phyloP scores from a whole-genome alignment of 2,113 vertebrate species.

The Cryptomyrus ogoouensis region DNA sequence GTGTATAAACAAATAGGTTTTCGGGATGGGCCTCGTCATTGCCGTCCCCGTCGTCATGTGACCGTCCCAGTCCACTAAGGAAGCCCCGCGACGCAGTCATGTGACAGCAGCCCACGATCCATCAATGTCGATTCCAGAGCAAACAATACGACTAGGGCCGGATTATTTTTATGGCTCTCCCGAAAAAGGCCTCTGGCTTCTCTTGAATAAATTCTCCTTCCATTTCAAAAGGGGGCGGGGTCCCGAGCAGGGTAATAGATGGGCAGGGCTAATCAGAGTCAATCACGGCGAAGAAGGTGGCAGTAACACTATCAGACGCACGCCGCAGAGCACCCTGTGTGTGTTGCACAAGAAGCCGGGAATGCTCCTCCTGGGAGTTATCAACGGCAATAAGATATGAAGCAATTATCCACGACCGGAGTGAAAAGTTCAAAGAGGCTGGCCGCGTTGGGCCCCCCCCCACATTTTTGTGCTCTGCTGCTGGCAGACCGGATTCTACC shows the following conservation, averaged over 20 bases:
- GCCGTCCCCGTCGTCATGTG: background rate
- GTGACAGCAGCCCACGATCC: background rate
- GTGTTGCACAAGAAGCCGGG: background rate
- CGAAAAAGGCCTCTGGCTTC: background rate
- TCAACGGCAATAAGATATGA: conserved; percentile 7
- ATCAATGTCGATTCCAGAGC: background rate
- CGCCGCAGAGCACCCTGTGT: background rate
- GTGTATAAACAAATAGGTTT: background rate
- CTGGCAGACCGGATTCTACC: background rate
- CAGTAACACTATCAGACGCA: background rate
- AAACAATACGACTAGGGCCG: background rate
- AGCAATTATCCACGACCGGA: conserved; percentile 11
- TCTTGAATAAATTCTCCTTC: background rate
- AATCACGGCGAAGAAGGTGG: background rate
- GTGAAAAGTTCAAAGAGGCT: conserved; percentile 16
- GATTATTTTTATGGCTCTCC: conserved; percentile 2
- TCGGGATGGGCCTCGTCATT: background rate
- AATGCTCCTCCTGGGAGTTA: conserved; percentile 6
- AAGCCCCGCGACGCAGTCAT: background rate
- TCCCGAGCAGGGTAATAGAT: background rate
- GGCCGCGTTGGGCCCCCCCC: background rate
- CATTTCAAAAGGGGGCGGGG: background rate
- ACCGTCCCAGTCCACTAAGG: background rate
- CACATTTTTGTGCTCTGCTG: background rate
- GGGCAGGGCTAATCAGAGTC: background rate